phyloP scores from a whole-genome alignment of 2,113 vertebrate species.

The Sceloporus tristichus region DNA sequence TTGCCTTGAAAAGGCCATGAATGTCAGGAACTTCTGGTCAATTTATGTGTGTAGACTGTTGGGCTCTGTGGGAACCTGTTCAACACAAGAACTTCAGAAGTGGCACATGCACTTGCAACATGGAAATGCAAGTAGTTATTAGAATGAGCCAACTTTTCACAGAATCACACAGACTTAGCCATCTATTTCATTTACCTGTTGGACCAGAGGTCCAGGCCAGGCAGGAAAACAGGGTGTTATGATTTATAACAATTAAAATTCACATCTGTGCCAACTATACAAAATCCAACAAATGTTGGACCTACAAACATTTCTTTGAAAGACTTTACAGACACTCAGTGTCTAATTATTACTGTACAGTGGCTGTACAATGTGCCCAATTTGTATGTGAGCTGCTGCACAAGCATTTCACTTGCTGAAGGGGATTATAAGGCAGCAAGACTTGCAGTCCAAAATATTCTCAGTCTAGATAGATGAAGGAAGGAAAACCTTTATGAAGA shows the following conservation, averaged over 20 bases:
- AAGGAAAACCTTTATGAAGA: constrained; percentile 34
- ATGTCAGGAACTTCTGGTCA: background rate
- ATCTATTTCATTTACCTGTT: background rate
- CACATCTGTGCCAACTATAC: constrained; percentile 25
- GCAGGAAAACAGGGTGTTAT: background rate
- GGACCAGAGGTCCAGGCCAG: background rate
- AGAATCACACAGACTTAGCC: background rate
- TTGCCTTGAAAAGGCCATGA: background rate
- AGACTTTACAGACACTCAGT: constrained; percentile 69
- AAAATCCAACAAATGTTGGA: constrained; percentile 67
- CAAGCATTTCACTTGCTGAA: constrained; percentile 36
- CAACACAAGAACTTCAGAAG: background rate
- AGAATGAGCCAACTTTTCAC: background rate
- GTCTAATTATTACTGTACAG: constrained; percentile 67
- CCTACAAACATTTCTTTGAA: constrained; percentile 55
- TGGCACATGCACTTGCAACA: background rate
- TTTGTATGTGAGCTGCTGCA: constrained; percentile 45
- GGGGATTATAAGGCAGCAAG: constrained; percentile 47
- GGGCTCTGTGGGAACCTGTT: background rate
- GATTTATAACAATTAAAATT: background rate
- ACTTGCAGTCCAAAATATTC: constrained; percentile 47
- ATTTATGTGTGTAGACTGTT: background rate
- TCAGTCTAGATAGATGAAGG: background rate
- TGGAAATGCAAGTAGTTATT: background rate
- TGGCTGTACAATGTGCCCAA: constrained; percentile 71